Base-by-base conservation (phyloP, 2,113 vertebrate species). In the Cathartes aura region DNA sequence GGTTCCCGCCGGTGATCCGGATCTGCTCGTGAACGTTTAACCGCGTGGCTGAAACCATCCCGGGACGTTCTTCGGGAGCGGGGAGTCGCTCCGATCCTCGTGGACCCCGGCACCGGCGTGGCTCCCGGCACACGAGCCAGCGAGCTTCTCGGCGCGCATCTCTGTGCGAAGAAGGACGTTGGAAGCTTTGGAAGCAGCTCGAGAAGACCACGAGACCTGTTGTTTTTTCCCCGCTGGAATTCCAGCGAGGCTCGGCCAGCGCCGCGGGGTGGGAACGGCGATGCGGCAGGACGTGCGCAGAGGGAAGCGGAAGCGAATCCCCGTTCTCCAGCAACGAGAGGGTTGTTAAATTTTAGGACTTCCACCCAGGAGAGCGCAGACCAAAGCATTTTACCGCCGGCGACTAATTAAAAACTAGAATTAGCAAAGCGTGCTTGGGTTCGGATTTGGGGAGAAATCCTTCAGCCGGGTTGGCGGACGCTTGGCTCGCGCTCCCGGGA, bases 201-300 rank as follows among this genome's bases (percentile, higher is more conserved):
- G 3, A n/a, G 30, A n/a, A 23, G 30, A n/a, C 23, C 13, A 3
- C 4, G 5, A 40, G 48, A 22, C 10, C 38, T 9, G 9, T 3
- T 15, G 3, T 18, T 42, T n/a, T 30, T 53, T 43, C n/a, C 38
- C 60, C 19, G 1, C 30, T 12, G 60, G 30, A 3, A 6, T 47
- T 29, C 6, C 7, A 3, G 20, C 7, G 8, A 23, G 50, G 50
- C 8, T 16, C 2, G 9, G 18, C 24, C 6, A 50, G 47, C 34
- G 3, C 11, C 10, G 7, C 2, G 3, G 24, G 75, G 45, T 15
- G 75, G 58, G 47, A 52, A 15, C 3, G 1, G 30, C 12, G 18
- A 4, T 1, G 17, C 12, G 30, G 59, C 47, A 2, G 36, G 29
- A 11, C 4, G 13, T 1, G 13, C 6, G 2, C 3, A 3, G 73